phyloP scores from a whole-genome alignment of 2,113 vertebrate genomes.

The Prunella himalayana region DNA sequence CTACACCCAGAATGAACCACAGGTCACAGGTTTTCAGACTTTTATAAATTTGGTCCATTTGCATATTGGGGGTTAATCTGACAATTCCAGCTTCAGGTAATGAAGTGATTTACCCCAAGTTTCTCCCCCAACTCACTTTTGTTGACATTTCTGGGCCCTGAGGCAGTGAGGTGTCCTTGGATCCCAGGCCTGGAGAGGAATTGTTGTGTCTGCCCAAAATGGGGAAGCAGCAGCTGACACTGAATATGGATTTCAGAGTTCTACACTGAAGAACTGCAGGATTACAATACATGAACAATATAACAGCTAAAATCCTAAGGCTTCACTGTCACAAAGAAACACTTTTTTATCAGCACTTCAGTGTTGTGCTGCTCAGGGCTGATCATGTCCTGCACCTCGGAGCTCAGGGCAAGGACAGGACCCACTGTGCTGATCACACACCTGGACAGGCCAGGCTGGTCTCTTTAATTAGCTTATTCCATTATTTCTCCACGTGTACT shows the following conservation, averaged over 20 bases:
- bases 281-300: rapidly evolving
- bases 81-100: background rate
- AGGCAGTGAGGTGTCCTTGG: background rate
- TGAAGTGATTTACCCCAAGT: background rate
- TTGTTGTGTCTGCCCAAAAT: background rate
- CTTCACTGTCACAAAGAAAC: background rate
- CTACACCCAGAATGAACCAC: background rate
- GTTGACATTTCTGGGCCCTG: background rate
- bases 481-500: background rate
- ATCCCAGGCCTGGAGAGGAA: background rate
- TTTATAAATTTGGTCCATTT: background rate
- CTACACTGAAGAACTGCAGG: too few relatives aligned
- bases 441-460: background rate
- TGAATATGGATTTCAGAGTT: background rate
- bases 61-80: background rate
- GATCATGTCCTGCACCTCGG: background rate
- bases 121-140: background rate
- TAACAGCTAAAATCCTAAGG: background rate
- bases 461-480: background rate
- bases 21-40: background rate
- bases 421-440: background rate
- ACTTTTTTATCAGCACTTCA: background rate
- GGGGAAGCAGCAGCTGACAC: background rate
- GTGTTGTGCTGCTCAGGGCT: background rate
- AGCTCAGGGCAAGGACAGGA: background rate